Conservation (phyloP, 1,140 invertebrate species). For the Drosophila seguyi region DNA sequence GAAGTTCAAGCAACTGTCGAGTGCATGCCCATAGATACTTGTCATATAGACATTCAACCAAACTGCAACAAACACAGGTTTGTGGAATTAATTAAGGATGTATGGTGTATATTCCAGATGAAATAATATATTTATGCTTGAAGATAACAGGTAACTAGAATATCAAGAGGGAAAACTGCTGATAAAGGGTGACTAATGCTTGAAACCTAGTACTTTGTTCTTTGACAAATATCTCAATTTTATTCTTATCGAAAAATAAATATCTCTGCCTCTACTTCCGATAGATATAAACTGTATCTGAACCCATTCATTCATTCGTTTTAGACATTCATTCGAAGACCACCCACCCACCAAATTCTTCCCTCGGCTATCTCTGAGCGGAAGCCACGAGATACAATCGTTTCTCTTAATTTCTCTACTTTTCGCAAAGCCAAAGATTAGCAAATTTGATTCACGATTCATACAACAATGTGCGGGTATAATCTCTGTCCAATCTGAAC, state of each 20-base stretch:
- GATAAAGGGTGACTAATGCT: not conserved
- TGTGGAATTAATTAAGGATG: not conserved
- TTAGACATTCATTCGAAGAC: not conserved
- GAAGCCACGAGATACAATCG: slow-evolving; percentile 17
- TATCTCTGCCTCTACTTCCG: not conserved
- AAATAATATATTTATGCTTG: not conserved
- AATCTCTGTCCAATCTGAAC: slow-evolving; percentile 30
- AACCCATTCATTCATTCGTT: slow-evolving; percentile 40
- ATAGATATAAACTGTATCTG: slow-evolving; percentile 1
- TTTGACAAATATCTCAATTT: not conserved
- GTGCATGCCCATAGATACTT: slow-evolving; percentile 41
- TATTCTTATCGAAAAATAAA: not conserved
- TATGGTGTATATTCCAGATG: not conserved
- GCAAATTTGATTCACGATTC: slow-evolving; percentile 52
- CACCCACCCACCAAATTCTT: not conserved
- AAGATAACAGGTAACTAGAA: not conserved
- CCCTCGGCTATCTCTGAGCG: slow-evolving; percentile 8
- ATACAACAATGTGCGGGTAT: slow-evolving; percentile 22
- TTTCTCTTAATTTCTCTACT: slow-evolving; percentile 18
- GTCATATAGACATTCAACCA: slow-evolving; percentile 11
- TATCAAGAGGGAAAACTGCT: not conserved
- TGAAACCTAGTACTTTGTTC: not conserved
- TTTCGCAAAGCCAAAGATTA: slow-evolving; percentile 26
- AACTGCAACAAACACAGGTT: not conserved
- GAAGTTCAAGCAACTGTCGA: slow-evolving; percentile 76